Conservation (phyloP, 2,888 invertebrate genomes). For the Lypha dubia region DNA sequence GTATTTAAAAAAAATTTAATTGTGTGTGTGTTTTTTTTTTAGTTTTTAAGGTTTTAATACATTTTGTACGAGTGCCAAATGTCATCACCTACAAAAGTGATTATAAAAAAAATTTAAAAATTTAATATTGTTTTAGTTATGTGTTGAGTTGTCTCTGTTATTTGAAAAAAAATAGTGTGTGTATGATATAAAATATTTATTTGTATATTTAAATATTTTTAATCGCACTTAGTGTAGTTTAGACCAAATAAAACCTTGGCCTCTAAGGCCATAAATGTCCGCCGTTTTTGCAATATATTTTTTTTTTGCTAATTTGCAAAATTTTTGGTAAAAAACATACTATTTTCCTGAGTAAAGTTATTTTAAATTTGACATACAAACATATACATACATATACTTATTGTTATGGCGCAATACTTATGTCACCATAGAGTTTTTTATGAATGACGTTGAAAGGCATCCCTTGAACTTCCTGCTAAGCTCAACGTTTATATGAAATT, state of each 20-base stretch:
- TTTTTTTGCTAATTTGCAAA: no score
- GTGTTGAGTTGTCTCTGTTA: slow-evolving; percentile 18
- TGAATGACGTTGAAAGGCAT: no score
- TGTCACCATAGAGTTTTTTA: no score
- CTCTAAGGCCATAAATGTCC: slow-evolving; percentile 74
- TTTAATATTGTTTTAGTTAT: slow-evolving; percentile 16
- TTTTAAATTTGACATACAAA: no score
- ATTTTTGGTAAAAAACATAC: no score
- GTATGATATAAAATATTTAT: slow-evolving; percentile 5
- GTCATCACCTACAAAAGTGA: slow-evolving; percentile 61
- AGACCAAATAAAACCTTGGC: slow-evolving; percentile 75
- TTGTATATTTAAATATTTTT: background rate
- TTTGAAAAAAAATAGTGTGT: background rate
- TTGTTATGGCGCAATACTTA: no score
- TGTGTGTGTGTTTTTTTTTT: slow-evolving; percentile 7
- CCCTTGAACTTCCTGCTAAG: no score
- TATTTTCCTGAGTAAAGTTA: no score
- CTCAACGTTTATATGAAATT: no score
- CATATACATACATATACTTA: no score
- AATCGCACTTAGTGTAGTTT: background rate
- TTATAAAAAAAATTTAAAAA: slow-evolving; percentile 20
- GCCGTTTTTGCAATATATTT: background rate
- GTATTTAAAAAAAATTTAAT: slow-evolving; percentile 42
- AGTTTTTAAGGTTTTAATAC: slow-evolving; percentile 17
- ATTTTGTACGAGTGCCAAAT: slow-evolving; percentile 59